Evolutionary conservation across 2,113 vertebrate species (phyloP).

Genomic region (Ahaetulla prasina): DNA sequence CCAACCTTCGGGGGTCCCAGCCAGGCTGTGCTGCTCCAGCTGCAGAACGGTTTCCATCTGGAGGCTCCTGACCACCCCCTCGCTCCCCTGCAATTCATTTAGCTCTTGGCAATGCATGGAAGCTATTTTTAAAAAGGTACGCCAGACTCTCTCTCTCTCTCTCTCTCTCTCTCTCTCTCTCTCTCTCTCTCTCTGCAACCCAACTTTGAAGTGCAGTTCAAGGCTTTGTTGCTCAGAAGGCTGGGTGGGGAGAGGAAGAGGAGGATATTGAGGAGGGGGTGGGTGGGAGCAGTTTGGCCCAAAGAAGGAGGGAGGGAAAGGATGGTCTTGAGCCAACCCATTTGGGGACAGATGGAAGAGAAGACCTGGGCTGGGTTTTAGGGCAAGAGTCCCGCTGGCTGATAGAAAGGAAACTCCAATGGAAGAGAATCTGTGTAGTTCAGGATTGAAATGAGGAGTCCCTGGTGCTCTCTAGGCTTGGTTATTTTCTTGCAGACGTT

Average conservation of each 20-base stretch:
- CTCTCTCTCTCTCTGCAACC: constrained; percentile 40
- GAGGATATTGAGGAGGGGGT: not conserved
- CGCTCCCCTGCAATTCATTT: constrained; percentile 54
- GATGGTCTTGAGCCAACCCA: not conserved
- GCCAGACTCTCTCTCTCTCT: not conserved
- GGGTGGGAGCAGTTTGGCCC: not conserved
- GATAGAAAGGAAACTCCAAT: not conserved
- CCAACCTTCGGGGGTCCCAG: not conserved
- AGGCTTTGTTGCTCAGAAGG: constrained; percentile 45
- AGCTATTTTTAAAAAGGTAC: constrained; percentile 60
- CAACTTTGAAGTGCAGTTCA: constrained; percentile 56
- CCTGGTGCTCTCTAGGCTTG: not conserved
- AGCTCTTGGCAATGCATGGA: constrained; percentile 32
- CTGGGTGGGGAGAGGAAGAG: not conserved
- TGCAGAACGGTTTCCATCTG: constrained; percentile 16
- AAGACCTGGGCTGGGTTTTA: not conserved
- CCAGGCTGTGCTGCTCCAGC: not conserved
- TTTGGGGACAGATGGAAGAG: not conserved
- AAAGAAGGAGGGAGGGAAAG: constrained; percentile 21
- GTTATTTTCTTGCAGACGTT: not conserved
- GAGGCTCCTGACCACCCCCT: not conserved
- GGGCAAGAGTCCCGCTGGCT: not conserved
- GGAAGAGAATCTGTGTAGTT: not conserved
- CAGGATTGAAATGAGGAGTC: not conserved
- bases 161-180: constrained; percentile 31